These are phyloP conservation scores for Xanthia togata DNA, from an alignment of 2,888 invertebrate genomes.

Conservation along the genomic window DNA sequence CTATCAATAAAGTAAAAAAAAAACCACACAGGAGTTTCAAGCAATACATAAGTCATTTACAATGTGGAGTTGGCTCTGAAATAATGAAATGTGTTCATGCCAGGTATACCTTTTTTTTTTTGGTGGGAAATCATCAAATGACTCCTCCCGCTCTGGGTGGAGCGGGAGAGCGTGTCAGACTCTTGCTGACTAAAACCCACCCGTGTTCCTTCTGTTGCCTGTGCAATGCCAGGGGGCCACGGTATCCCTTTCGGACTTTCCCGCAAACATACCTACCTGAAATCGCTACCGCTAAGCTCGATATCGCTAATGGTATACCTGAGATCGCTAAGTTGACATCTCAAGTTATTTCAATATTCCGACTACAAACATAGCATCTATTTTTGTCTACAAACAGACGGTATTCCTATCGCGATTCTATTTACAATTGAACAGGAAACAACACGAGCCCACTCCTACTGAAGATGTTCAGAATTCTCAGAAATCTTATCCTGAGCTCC, in stretches of 20 bases:
- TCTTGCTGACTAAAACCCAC: too few relatives aligned
- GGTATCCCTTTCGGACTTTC: too few relatives aligned
- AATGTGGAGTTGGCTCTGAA: neutral
- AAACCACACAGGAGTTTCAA: too few relatives aligned
- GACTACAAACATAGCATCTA: neutral
- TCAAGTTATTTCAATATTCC: neutral
- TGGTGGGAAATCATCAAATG: too few relatives aligned
- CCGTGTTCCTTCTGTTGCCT: too few relatives aligned
- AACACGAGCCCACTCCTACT: constrained; percentile 1
- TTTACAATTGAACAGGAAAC: constrained; percentile 14
- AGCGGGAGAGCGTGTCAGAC: too few relatives aligned
- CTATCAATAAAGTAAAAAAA: neutral
- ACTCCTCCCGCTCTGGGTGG: too few relatives aligned
- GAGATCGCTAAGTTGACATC: neutral
- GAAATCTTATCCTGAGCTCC: constrained; percentile 20
- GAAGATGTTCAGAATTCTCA: neutral
- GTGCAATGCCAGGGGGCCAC: too few relatives aligned
- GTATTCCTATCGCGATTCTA: neutral
- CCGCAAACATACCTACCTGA: too few relatives aligned
- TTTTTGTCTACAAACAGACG: neutral
- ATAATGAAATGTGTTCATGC: neutral
- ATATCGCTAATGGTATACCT: too few relatives aligned
- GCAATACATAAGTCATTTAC: neutral
- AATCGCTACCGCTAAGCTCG: too few relatives aligned
- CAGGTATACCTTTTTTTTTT: too few relatives aligned